Base-by-base conservation (phyloP, 2,797 vertebrate species). In the Pantherophis alleghaniensis region DNA sequence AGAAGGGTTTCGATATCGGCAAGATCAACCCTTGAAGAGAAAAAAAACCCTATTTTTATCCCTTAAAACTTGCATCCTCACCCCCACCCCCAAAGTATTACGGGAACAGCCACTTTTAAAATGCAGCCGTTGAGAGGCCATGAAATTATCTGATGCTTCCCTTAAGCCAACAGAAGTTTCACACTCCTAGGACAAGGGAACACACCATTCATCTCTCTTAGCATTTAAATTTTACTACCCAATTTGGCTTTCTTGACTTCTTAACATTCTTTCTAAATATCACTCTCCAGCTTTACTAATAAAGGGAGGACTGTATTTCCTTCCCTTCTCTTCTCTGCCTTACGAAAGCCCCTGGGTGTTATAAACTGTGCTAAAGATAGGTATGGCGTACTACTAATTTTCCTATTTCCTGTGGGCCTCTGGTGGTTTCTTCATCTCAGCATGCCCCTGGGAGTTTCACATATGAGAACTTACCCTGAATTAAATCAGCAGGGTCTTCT, bases 161-260 rank as follows among this genome's bases (percentile, higher is more conserved):
- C 18, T 42, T 42, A 83, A 83, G 74, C 20, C 74, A 42, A 83
- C 74, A 47, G 74, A 79, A 79, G 74, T 20, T 79, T 42, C 20
- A 11, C 37, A 83, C 20, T 83, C 37, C 37, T 22, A 83, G 74
- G 74, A 24, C 42, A 83, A 90, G 89, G 37, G 26, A 61, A 57
- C 32, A 90, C 83, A 90, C 22, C 26, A 69, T 61, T 57, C 51
- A 93, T 53, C 83, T 61, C 89, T 93, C 32, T 66, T 37, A 87
- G 51, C 16, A 87, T 28, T 83, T 87, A 87, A 59, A 51, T 93
- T 90, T 57, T 87, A 87, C 89, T 61, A 66, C 88, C 59, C 47
- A 90, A 56, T 63, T 92, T 90, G 59, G 12, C 74, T 90, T 90
- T 92, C 79, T 90, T 87, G 88, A 89, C 59, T 66, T 86, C 57